Conservation (phyloP, 1,140 invertebrate genomes). For the Pomacea maculata region DNA sequence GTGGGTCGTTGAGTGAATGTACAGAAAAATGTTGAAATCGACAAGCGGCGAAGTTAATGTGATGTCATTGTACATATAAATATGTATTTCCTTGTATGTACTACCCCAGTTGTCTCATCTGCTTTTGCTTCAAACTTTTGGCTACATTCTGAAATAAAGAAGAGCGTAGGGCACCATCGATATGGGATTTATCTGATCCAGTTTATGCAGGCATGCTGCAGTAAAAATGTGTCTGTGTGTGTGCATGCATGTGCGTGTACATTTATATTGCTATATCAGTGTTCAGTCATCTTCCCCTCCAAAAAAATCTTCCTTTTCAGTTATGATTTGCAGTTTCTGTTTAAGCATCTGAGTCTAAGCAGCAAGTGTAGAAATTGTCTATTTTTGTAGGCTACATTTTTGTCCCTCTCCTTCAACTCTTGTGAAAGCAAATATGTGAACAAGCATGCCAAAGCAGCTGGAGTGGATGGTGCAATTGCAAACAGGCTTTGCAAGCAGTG, state of each 20-base stretch:
- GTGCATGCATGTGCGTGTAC: neutral
- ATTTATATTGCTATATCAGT: no score
- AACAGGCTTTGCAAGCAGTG: no score
- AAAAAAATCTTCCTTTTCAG: no score
- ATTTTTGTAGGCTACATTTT: no score
- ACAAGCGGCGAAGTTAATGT: neutral
- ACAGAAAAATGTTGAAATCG: neutral
- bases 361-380: no score
- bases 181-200: slow-evolving; percentile 1
- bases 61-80: neutral
- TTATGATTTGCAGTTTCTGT: no score
- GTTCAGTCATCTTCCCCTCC: neutral
- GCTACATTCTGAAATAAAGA: neutral
- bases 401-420: no score
- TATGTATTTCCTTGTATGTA: neutral
- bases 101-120: neutral
- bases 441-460: no score
- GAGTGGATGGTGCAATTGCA: no score
- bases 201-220: neutral
- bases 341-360: no score
- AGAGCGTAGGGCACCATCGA: neutral
- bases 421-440: no score
- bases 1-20: neutral
- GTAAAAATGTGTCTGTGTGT: slow-evolving; percentile 5
- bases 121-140: neutral